Evolutionary conservation across 2,888 invertebrate species (phyloP), one percentile per base, ranked within the genome.

Genomic region (Eledone cirrhosa): DNA sequence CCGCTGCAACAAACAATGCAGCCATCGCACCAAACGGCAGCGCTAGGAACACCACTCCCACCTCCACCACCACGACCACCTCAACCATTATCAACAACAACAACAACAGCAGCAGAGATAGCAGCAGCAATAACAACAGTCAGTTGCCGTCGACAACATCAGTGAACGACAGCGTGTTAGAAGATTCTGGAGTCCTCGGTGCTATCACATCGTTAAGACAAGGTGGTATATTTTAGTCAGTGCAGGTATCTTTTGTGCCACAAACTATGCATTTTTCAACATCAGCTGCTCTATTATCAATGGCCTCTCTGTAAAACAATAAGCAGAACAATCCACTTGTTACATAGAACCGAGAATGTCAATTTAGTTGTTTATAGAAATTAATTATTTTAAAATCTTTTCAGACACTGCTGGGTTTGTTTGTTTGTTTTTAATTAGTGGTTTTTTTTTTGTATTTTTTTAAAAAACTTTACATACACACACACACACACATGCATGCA

Each of bases 161-260:
- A 67, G n/a, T 59, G 65, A 24, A 67, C 47, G 19, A 76, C 78
- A 79, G 76, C 75, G 29, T 75, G 22, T 82, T 82, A 31, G 80
- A 82, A 48, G 79, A 84, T 53, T 80, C 84, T 1, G 86, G 86
- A 11, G 86, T 88, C 19, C 80, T 87, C 8, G 86, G 87, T 27
- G 86, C 87, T 14, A 81, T 88, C 47, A 84, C 88, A 14, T 83
- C 84, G 67, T 84, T 86, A 47, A 82, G 85, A 14, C 81, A 84
- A 74, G 86, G 83, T 79, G 86, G 86, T 33, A 84, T 86, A 27
- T 82, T 87, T 78, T 87, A 79, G 48, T 76, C 22, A 72, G n/a
- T 41, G 41, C 41, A 72, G 72, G 41, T 8, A 41, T 41, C 41
- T 24, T 72, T 33, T 41, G 72, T 41, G 41, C 31, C 69, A 69